These are phyloP conservation scores for Bradypodion ventrale DNA, from an alignment of 2,797 vertebrate genomes.

Conservation along the genomic window DNA sequence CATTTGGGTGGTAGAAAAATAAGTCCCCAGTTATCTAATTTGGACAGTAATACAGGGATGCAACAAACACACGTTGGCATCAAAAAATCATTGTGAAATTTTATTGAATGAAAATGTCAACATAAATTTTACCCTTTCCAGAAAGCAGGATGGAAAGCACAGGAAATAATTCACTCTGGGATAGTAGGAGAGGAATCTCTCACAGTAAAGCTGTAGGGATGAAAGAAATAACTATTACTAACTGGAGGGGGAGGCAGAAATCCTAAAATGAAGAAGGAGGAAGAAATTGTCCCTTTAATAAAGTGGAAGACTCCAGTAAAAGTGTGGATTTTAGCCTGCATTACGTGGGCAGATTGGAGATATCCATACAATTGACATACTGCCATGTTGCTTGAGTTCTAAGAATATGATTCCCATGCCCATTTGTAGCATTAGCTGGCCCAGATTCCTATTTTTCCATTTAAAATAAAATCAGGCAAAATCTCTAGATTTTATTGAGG, in stretches of 20 bases:
- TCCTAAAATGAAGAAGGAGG: neutral
- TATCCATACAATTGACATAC: neutral
- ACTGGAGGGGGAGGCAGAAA: slow-evolving; percentile 3
- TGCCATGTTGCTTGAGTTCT: neutral
- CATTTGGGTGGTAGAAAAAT: slow-evolving; percentile 51
- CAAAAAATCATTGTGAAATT: slow-evolving; percentile 40
- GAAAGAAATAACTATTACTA: slow-evolving; percentile 25
- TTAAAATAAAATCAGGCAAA: neutral
- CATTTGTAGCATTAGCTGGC: neutral
- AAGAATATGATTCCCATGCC: neutral
- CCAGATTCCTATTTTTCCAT: neutral
- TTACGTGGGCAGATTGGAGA: neutral
- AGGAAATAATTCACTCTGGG: slow-evolving; percentile 33
- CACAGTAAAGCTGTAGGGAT: neutral
- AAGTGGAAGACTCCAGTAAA: neutral
- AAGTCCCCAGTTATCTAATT: slow-evolving; percentile 46
- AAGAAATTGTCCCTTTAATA: neutral
- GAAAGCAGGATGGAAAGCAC: slow-evolving; percentile 12
- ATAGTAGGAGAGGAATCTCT: neutral
- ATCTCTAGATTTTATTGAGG: neutral
- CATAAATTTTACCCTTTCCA: slow-evolving; percentile 51
- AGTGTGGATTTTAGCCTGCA: neutral
- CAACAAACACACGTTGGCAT: slow-evolving; percentile 53
- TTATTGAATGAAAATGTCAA: slow-evolving; percentile 44
- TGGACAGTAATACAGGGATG: slow-evolving; percentile 58